Evolutionary conservation across 2,797 vertebrate genomes (phyloP).

Genomic region (Anguilla megastoma): DNA sequence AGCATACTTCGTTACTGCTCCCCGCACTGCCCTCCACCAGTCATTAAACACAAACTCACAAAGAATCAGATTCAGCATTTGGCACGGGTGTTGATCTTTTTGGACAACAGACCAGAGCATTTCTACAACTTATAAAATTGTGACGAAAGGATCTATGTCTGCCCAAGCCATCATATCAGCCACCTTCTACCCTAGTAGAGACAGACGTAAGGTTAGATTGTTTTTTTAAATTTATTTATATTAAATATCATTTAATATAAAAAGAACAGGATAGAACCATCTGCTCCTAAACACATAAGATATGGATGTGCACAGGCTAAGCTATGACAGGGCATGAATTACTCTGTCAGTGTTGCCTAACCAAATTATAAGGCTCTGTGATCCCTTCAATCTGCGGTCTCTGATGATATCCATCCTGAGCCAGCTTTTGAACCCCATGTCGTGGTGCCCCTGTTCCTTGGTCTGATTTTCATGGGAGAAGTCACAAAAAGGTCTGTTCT

Average conservation of each 20-base stretch:
- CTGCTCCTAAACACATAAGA: background rate
- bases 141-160: background rate
- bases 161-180: background rate
- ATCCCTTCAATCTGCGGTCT: background rate
- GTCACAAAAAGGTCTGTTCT: background rate
- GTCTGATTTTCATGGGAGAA: background rate
- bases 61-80: background rate
- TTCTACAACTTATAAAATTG: constrained; percentile 46
- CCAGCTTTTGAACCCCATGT: background rate
- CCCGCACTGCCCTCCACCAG: background rate
- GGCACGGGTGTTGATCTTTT: background rate
- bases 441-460: background rate
- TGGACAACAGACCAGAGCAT: constrained; percentile 46
- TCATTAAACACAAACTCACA: background rate
- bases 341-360: background rate
- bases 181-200: background rate
- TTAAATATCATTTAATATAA: background rate
- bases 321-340: background rate
- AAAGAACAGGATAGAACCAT: background rate
- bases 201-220: background rate
- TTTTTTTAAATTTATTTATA: background rate
- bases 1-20: background rate
- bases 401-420: background rate
- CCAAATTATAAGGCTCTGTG: background rate
- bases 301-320: background rate